A percentile compares a stretch with the other conserved stretches of the same genome.
Conservation (phyloP, 2,113 vertebrate genomes). For the Heterocephalus glaber region DNA sequence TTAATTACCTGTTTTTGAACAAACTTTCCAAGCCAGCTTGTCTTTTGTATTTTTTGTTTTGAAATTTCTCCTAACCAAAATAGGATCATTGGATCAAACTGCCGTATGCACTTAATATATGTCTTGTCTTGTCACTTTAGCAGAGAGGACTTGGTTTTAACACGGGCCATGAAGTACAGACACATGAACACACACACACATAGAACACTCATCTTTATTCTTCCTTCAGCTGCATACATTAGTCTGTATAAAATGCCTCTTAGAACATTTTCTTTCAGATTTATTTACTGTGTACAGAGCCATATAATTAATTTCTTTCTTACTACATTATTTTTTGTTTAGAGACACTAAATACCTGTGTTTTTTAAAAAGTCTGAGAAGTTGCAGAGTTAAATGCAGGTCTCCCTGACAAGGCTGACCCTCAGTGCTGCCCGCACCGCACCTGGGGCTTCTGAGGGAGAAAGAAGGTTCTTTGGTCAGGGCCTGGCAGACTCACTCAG, state of each 20-base stretch:
- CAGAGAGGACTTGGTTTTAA: not conserved
- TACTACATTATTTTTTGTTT: conserved; percentile 27
- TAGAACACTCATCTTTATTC: not conserved
- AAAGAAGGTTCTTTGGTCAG: not conserved
- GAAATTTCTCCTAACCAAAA: conserved; percentile 30
- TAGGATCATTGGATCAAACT: not conserved
- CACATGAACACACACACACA: not conserved
- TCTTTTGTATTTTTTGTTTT: conserved; percentile 46
- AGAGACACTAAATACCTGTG: not conserved
- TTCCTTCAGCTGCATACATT: not conserved
- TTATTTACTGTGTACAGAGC: not conserved
- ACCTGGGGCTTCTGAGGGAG: not conserved
- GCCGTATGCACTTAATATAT: not conserved
- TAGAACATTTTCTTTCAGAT: conserved; percentile 27
- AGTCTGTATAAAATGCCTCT: not conserved
- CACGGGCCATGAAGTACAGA: not conserved
- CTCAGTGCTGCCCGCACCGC: not conserved
- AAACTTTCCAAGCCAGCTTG: not conserved
- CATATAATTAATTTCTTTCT: conserved; percentile 7
- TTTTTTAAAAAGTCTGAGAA: not conserved
- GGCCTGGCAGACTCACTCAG: not conserved
- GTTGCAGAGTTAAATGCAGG: not conserved
- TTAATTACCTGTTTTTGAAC: conserved; percentile 33
- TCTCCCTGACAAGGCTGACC: not conserved
- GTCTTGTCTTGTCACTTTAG: not conserved